Percentiles rank a stretch among this genome's conserved stretches.
phyloP scores from a whole-genome alignment of 2,113 vertebrate species.

The Marmota flaviventris region DNA sequence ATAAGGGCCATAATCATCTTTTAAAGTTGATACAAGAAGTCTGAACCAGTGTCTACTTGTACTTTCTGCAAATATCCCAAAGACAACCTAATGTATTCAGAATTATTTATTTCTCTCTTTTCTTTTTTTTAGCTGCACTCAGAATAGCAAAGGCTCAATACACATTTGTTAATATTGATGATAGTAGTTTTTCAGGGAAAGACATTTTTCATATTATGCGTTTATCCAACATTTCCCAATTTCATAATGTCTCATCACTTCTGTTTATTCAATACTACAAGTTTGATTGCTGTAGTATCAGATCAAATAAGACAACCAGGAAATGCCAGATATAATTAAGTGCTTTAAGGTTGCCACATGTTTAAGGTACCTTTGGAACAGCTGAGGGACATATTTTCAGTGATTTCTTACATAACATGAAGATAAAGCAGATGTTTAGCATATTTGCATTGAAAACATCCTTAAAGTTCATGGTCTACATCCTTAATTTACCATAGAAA shows the following conservation, averaged over 20 bases:
- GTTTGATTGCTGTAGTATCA: background rate
- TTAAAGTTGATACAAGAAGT: background rate
- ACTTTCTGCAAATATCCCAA: background rate
- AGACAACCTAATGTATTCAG: background rate
- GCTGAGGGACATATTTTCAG: background rate
- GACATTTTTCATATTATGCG: background rate
- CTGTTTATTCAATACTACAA: background rate
- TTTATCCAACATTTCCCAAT: background rate
- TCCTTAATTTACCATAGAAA: background rate
- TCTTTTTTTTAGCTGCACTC: background rate
- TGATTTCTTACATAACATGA: background rate
- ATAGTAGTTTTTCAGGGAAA: background rate
- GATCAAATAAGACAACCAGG: background rate
- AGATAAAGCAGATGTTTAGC: background rate
- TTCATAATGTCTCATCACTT: background rate
- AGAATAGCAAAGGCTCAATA: background rate
- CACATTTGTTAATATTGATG: background rate
- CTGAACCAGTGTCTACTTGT: background rate
- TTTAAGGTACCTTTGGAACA: background rate
- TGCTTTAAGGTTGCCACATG: background rate
- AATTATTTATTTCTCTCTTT: background rate
- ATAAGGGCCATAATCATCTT: background rate
- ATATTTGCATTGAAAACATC: background rate
- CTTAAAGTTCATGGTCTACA: background rate
- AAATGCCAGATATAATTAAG: background rate